phyloP scores from a whole-genome alignment of 2,797 vertebrate species.

The Enteromius trimaculatus region DNA sequence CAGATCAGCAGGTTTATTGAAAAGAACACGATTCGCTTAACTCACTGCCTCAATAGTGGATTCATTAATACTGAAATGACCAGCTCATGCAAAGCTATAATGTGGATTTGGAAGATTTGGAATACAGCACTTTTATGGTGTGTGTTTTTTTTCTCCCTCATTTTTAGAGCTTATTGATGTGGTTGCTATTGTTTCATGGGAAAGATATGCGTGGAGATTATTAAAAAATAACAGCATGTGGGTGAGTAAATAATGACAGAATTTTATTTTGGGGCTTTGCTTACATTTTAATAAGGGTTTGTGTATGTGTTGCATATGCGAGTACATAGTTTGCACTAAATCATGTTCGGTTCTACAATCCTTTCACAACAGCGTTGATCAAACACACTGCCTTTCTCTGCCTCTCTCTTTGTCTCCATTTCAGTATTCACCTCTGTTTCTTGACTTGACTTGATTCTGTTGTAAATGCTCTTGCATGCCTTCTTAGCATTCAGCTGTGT shows the following conservation, averaged over 20 bases:
- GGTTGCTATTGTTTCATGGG: slow-evolving; percentile 1
- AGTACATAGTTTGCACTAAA: background rate
- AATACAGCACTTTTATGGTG: background rate
- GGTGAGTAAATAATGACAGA: background rate
- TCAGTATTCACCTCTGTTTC: slow-evolving; percentile 22
- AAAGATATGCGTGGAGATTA: background rate
- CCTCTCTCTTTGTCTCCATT: slow-evolving; percentile 34
- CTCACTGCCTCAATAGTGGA: background rate
- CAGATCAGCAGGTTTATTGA: background rate
- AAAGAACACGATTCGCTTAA: background rate
- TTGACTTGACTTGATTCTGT: slow-evolving; percentile 37
- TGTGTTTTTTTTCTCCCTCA: too few species aligned
- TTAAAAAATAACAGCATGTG: background rate
- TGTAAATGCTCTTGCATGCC: slow-evolving; percentile 52
- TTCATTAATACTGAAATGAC: background rate
- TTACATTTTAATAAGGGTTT: background rate
- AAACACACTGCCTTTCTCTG: background rate
- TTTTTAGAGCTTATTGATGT: background rate
- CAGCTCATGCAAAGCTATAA: background rate
- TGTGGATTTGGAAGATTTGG: background rate
- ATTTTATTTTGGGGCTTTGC: background rate
- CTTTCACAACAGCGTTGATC: background rate
- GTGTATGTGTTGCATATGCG: background rate
- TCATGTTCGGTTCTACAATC: background rate
- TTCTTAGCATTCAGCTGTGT: slow-evolving; percentile 66